A percentile compares a stretch with the other conserved stretches of the same genome.
phyloP scores from a whole-genome alignment of 2,797 vertebrate species.

The Distichodus sexfasciatus region DNA sequence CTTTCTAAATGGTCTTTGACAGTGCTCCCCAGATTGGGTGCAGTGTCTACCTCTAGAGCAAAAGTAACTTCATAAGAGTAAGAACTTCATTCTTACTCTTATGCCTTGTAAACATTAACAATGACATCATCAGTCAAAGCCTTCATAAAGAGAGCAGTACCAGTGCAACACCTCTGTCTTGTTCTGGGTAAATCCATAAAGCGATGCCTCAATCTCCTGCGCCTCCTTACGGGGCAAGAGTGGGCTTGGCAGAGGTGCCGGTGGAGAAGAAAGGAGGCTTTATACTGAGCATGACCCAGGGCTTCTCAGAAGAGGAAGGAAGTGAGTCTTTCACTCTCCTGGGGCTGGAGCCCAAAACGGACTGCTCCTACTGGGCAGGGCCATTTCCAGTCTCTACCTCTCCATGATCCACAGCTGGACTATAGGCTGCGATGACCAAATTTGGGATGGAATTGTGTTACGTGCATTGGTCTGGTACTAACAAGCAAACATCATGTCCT shows the following conservation, averaged over 20 bases:
- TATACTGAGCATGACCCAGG: constrained; percentile 67
- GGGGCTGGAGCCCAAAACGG: constrained; percentile 38
- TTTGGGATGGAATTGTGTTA: neutral
- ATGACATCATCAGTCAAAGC: neutral
- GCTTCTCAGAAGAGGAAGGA: constrained; percentile 67
- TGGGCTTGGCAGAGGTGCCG: constrained; percentile 60
- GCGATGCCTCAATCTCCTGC: constrained; percentile 33
- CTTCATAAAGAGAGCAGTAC: neutral
- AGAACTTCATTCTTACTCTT: too few relatives aligned
- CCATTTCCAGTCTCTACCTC: constrained; percentile 13
- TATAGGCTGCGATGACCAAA: neutral
- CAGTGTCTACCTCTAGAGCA: too few relatives aligned
- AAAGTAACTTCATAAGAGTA: too few relatives aligned
- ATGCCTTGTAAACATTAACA: neutral
- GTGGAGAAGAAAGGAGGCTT: constrained; percentile 75
- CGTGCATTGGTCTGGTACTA: neutral
- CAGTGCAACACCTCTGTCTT: neutral
- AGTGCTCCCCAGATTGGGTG: too few relatives aligned
- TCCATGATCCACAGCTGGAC: constrained; percentile 12
- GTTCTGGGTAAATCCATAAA: constrained; percentile 16
- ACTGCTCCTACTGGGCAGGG: constrained; percentile 16
- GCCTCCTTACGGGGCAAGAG: constrained; percentile 68
- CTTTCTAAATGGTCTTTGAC: too few relatives aligned
- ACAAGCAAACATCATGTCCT: neutral
- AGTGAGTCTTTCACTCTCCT: constrained; percentile 54